phyloP scores from a whole-genome alignment of 2,797 vertebrate species.

The Anableps anableps region DNA sequence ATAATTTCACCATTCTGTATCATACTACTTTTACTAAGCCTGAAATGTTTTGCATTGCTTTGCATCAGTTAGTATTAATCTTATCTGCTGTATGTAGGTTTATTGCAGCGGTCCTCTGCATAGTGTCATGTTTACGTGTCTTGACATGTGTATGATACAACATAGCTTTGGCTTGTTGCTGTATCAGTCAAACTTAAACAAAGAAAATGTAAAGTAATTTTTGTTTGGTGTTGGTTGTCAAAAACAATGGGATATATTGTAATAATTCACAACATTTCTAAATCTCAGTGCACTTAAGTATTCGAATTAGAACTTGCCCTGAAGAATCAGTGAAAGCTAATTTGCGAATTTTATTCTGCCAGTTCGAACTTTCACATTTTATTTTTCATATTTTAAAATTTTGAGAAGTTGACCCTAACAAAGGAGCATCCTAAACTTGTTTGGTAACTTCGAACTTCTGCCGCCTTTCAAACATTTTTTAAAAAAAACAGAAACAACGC shows the following conservation, averaged over 20 bases:
- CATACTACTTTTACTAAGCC: slow-evolving; percentile 25
- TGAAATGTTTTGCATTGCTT: slow-evolving; percentile 20
- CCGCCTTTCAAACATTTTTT: background rate
- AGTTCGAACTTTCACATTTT: background rate
- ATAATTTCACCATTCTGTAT: slow-evolving; percentile 25
- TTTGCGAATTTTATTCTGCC: background rate
- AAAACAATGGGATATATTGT: slow-evolving; percentile 12
- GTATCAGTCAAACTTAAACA: slow-evolving; percentile 12
- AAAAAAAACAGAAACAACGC: background rate
- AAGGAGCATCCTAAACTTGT: background rate
- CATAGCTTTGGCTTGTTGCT: slow-evolving; percentile 40
- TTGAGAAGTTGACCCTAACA: background rate
- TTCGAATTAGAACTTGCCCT: background rate
- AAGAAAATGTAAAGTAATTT: slow-evolving; percentile 19
- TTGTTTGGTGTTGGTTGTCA: slow-evolving; percentile 20
- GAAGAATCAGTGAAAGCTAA: background rate
- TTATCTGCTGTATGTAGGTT: slow-evolving; percentile 44
- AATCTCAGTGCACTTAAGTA: slow-evolving; percentile 5
- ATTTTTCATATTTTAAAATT: background rate
- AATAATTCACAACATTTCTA: slow-evolving; percentile 30
- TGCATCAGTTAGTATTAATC: slow-evolving; percentile 33
- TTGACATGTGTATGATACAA: slow-evolving; percentile 37
- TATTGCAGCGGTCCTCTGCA: slow-evolving; percentile 19
- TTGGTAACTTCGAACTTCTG: background rate
- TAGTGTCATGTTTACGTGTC: slow-evolving; percentile 38